Evolutionary conservation across 2,888 invertebrate genomes (phyloP).

Genomic region (Schizotus pectinicornis): DNA sequence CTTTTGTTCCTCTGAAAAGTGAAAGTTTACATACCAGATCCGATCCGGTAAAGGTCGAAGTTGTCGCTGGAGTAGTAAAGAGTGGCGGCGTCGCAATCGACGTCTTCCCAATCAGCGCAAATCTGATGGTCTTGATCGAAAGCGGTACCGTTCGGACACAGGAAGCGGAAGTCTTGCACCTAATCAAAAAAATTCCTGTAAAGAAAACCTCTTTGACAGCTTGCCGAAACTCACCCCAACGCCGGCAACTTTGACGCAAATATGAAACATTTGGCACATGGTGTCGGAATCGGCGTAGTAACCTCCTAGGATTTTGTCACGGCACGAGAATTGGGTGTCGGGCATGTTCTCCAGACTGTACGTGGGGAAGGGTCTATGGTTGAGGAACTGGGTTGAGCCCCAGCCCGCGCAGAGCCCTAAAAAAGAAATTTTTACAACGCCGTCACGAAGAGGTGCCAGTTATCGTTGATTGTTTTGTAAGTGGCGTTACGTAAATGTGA

Average conservation of each 20-base stretch:
- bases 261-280: conserved; percentile 88
- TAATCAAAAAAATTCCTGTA: background rate
- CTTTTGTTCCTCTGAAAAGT: conserved; percentile 9
- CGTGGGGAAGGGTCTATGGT: conserved; percentile 60
- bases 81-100: conserved; percentile 83
- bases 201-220: background rate
- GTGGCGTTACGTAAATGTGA: background rate
- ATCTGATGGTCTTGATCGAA: conserved; percentile 93
- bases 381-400: conserved; percentile 52
- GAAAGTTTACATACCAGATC: conserved; percentile 66
- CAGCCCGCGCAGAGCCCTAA: conserved; percentile 49
- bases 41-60: conserved; percentile 83
- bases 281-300: conserved; percentile 89
- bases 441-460: background rate
- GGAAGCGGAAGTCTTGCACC: conserved; percentile 77
- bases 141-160: conserved; percentile 88
- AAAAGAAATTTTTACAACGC: conserved; percentile 25
- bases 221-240: conserved; percentile 64
- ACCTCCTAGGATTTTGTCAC: conserved; percentile 84
- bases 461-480: no score
- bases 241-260: conserved; percentile 85
- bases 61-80: conserved; percentile 82
- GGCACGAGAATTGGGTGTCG: conserved; percentile 76
- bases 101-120: conserved; percentile 90
- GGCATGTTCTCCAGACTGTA: conserved; percentile 67